Evolutionary conservation across 2,113 vertebrate species (phyloP).

Genomic region (Trochalopteron elliotii): DNA sequence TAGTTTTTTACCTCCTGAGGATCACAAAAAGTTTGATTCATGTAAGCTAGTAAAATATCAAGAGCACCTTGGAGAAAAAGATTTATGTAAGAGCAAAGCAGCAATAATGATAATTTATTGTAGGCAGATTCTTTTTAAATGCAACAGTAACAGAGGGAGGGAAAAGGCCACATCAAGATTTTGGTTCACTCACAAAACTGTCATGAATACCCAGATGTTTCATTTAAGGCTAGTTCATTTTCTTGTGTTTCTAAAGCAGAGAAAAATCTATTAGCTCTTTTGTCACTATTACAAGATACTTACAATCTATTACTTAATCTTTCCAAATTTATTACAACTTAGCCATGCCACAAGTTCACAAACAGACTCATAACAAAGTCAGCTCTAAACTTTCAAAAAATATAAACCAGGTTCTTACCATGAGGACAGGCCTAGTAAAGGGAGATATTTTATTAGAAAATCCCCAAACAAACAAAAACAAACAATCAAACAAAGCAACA

Average conservation of each 20-base stretch:
- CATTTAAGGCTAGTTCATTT: background rate
- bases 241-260: background rate
- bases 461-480: too few relatives aligned
- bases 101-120: background rate
- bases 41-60: background rate
- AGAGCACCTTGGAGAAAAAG: background rate
- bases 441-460: background rate
- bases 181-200: background rate
- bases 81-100: background rate
- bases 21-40: background rate
- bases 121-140: background rate
- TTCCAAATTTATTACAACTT: background rate
- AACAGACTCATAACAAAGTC: background rate
- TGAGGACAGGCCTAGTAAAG: background rate
- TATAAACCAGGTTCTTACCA: background rate
- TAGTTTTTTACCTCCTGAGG: background rate
- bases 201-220: background rate
- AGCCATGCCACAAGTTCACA: background rate
- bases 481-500: background rate
- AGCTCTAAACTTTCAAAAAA: background rate
- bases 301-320: background rate
- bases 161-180: background rate
- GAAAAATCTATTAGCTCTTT: background rate
- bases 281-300: background rate
- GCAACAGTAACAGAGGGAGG: background rate